phyloP scores from a whole-genome alignment of 2,113 vertebrate genomes.

The Esox niger region DNA sequence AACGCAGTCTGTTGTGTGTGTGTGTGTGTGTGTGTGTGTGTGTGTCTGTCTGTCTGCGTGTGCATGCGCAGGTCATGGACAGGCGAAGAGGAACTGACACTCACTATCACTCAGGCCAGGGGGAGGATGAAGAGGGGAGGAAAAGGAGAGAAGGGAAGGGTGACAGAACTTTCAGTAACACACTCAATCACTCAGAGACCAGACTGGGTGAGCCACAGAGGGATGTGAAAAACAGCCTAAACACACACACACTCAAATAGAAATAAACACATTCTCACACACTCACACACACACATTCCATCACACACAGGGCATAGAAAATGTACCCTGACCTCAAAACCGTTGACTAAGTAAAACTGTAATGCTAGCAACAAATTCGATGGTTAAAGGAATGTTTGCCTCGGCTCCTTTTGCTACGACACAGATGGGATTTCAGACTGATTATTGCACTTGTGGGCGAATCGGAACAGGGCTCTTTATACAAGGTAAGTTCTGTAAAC shows the following conservation, averaged over 20 bases:
- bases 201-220: too few species aligned
- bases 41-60: too few species aligned
- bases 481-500: background rate
- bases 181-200: slow-evolving; percentile 33
- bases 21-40: too few species aligned
- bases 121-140: slow-evolving; percentile 32
- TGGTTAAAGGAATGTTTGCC: slow-evolving; percentile 34
- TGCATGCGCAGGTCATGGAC: slow-evolving; percentile 41
- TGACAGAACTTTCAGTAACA: slow-evolving; percentile 32
- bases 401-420: slow-evolving; percentile 2
- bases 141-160: slow-evolving; percentile 41
- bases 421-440: slow-evolving; percentile 3
- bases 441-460: background rate
- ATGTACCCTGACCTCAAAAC: slow-evolving; percentile 2
- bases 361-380: slow-evolving; percentile 38
- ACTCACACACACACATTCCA: slow-evolving; percentile 27
- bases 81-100: slow-evolving; percentile 55
- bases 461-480: background rate
- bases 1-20: background rate
- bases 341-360: slow-evolving; percentile 26
- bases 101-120: slow-evolving; percentile 41
- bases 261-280: slow-evolving; percentile 27
- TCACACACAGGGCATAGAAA: slow-evolving; percentile 18
- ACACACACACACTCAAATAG: too few species aligned
- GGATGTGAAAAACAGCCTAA: too few species aligned